Conservation (phyloP, 2,888 invertebrate genomes). For the Meganola albula region DNA sequence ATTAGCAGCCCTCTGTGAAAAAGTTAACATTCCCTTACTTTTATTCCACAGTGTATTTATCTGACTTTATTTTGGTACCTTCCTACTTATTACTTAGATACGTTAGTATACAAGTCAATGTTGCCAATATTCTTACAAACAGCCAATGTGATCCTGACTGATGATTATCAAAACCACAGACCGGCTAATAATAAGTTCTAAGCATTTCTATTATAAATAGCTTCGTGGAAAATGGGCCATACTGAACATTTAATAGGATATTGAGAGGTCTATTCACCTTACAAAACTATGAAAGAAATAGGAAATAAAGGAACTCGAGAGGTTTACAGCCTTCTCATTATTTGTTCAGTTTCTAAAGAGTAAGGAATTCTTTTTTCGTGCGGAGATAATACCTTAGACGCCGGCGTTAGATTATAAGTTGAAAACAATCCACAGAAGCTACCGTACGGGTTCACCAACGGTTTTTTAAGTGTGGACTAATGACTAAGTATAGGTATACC, state of each 20-base stretch:
- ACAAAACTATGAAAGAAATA: slow-evolving; percentile 46
- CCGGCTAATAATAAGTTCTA: slow-evolving; percentile 10
- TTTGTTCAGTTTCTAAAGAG: slow-evolving; percentile 51
- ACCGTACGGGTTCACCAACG: slow-evolving; percentile 6
- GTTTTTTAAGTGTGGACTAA: too few relatives aligned
- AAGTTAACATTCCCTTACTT: too few relatives aligned
- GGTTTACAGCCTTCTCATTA: slow-evolving; percentile 59
- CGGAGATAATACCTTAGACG: slow-evolving; percentile 48
- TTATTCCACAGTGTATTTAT: too few relatives aligned
- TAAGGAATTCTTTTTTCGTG: slow-evolving; percentile 26
- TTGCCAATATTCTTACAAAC: too few relatives aligned
- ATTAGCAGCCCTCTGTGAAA: too few relatives aligned
- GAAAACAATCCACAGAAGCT: slow-evolving; percentile 22
- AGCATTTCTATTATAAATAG: slow-evolving; percentile 21
- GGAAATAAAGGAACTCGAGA: slow-evolving; percentile 59
- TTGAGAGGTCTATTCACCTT: slow-evolving; percentile 42
- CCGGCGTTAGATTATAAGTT: slow-evolving; percentile 47
- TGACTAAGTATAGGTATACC: too few relatives aligned
- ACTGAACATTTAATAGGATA: slow-evolving; percentile 53
- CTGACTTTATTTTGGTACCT: too few relatives aligned
- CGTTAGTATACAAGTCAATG: too few relatives aligned
- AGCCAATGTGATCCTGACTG: too few relatives aligned
- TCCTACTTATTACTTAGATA: too few relatives aligned
- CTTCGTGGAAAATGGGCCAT: slow-evolving; percentile 46
- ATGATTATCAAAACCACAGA: too few relatives aligned